Base-by-base conservation (phyloP, 1,140 invertebrate genomes). In the Teleopsis dalmanni region DNA sequence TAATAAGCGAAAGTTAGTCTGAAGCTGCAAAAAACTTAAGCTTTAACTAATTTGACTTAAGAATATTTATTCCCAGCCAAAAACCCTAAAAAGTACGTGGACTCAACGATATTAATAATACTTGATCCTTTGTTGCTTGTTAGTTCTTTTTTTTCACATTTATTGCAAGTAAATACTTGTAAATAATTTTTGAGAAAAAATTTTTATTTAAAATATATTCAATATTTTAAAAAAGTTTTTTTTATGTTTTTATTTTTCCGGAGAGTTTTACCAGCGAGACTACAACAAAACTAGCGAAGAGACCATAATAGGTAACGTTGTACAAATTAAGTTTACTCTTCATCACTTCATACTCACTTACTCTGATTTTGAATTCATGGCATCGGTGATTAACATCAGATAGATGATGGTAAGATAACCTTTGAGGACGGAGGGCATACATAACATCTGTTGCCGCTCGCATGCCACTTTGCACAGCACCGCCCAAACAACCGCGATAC, bases 391-490 rank as follows among this genome's bases (percentile, higher is more conserved):
- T 42, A 4, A 60, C 45, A 16, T 58, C 56, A 2, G 41, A 48
- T 14, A 70, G 48, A 44, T 70, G 66, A 25, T 46, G 40, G 63
- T 63, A 70, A 23, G 47, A 36, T 1, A 70, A 62, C 36, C 56
- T 48, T 54, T 70, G 66, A 0, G 66, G 66, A 19, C 62, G 48
- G 2, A 67, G 47, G 18, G 62, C 42, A 7, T 65, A 57, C 1
- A 70, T 31, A 1, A 66, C 62, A 51, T 56, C 57, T 3, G 67
- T 49, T 2, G 66, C 66, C 1, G 66, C 60, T 34, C 66, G 38
- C 4, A 60, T n/a, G 4, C 66, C 66, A 38, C 66, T 70, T 52
- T 70, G 60, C 4, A 70, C 62, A 0, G 66, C 65, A 4, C 66
- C 66, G 1, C 56, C 62, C 37, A 69, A 55, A 3, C 57, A 50